Evolutionary conservation across 2,113 vertebrate genomes (phyloP), one percentile per base, ranked within the genome.

Genomic region (Menura novaehollandiae): DNA sequence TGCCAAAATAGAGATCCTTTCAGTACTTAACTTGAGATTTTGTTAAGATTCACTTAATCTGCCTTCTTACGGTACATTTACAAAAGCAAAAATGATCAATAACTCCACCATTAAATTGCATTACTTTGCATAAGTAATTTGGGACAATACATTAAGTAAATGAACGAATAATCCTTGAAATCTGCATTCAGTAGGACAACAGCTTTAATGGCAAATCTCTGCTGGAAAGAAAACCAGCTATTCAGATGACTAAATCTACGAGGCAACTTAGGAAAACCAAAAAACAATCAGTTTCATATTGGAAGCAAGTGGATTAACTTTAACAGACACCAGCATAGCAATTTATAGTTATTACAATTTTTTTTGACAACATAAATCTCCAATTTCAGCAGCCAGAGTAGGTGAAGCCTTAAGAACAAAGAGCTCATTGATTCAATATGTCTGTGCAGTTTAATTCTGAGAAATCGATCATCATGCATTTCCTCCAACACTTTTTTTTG

Each of bases 381-480:
- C 49, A 86, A 16, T 91, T 93, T 81, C 91, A 89, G 71, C 80
- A 93, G 76, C 71, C 64, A 35, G 79, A 81, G 64, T 28, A 86
- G 60, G 73, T 87, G 43, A 95, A 93, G 89, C 73, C 78, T 84
- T 91, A 78, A 89, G 83, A 66, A 96, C 80, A 91, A 94, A 94
- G 80, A 90, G 80, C 69, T 96, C 92, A 92, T 89, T 94, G 95
- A 95, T 96, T 96, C 88, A 86, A 22, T 84, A 77, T 52, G 58
- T 82, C 90, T 83, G 55, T 69, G 73, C 47, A 86, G 88, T 81
- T 96, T 91, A 94, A 94, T 86, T 96, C 93, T 93, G 64, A 96
- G 91, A 94, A 96, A 96, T 96, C 94, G 7, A 96, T 96, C 88
- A 91, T 15, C 1, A 13, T 92, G 79, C 96, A 95, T 95, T 97